phyloP scores from a whole-genome alignment of 2,888 invertebrate genomes.

The Frankliniella fusca region DNA sequence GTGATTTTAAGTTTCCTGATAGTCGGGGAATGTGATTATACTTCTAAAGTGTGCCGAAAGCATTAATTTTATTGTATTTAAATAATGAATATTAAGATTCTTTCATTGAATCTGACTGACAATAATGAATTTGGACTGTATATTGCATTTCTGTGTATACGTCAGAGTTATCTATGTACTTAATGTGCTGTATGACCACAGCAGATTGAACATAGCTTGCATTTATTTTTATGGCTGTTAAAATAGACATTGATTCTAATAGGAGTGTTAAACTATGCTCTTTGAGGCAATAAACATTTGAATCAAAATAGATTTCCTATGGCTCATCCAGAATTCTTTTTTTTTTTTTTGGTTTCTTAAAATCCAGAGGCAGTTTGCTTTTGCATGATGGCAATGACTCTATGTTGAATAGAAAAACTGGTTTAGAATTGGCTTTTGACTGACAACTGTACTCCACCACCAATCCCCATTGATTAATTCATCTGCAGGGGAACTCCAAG shows the following conservation, averaged over 20 bases:
- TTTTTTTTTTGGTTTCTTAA: background rate
- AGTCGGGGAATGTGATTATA: slow-evolving; percentile 12
- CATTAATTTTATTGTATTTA: slow-evolving; percentile 7
- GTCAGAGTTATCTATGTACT: slow-evolving; percentile 2
- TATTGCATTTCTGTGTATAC: slow-evolving; percentile 16
- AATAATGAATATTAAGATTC: background rate
- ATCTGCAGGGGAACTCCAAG: too few species aligned
- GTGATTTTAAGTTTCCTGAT: slow-evolving; percentile 20
- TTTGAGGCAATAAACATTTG: too few species aligned
- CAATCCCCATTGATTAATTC: too few species aligned
- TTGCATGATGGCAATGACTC: background rate
- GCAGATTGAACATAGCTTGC: slow-evolving; percentile 6
- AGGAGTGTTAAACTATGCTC: too few species aligned
- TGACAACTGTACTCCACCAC: too few species aligned
- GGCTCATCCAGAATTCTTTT: background rate
- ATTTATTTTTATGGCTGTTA: slow-evolving; percentile 5
- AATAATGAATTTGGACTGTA: slow-evolving; percentile 15
- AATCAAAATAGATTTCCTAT: too few species aligned
- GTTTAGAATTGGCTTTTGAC: background rate
- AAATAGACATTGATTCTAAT: background rate
- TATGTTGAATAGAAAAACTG: background rate
- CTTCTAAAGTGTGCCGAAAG: slow-evolving; percentile 16
- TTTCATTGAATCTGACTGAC: background rate
- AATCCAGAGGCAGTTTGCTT: background rate
- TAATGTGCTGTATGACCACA: background rate